Base-by-base conservation (phyloP, 2,113 vertebrate genomes). In the Neodon shergylaensis region DNA sequence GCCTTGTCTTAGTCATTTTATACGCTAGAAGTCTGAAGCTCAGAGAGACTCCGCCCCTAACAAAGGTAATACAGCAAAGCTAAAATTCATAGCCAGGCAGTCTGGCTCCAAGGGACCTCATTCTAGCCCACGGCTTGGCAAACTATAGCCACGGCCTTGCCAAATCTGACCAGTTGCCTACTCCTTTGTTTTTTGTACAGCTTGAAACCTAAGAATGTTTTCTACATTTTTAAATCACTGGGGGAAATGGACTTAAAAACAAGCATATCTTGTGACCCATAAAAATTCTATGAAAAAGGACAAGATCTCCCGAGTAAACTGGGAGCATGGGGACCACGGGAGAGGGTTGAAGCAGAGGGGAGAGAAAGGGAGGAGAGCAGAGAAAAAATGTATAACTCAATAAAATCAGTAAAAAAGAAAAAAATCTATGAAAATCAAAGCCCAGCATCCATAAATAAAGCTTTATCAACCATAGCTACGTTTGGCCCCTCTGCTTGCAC, bases 221-320 rank as follows among this genome's bases (percentile, higher is more conserved):
- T 94, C 89, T 91, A 90, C 47, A 61, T 95, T 91, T 91, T 86
- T 89, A 86, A 95, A 91, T 79, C 73, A 66, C 47, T 73, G 90
- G 13, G 66, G 54, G 11, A 28, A 49, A 44, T 72, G 87, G 92
- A 84, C 39, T 92, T 70, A 79, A 94, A 94, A 96, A 73, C 65
- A 94, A 92, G 78, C 88, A 39, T 96, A 94, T 93, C 79, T 88
- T 81, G 39, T 84, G 47, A 92, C 92, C 79, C 72, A 61, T 1
- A 73, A 87, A 96, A 95, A 95, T 90, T 42, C 94, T 24, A 84
- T 10, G 58, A 63, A 79, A 95, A 83, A 58, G 19, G 58, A 58
- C 19, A 58, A 21, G 19, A 58, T 58, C 58, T 58, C 58, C 58
- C 6, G 58, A 58, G 58, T 58, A 58, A 58, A 58, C 7, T 58